These are phyloP conservation scores for Stylophora pistillata DNA, from an alignment of 64 coral and sea anemone species.

Conservation along the genomic window DNA sequence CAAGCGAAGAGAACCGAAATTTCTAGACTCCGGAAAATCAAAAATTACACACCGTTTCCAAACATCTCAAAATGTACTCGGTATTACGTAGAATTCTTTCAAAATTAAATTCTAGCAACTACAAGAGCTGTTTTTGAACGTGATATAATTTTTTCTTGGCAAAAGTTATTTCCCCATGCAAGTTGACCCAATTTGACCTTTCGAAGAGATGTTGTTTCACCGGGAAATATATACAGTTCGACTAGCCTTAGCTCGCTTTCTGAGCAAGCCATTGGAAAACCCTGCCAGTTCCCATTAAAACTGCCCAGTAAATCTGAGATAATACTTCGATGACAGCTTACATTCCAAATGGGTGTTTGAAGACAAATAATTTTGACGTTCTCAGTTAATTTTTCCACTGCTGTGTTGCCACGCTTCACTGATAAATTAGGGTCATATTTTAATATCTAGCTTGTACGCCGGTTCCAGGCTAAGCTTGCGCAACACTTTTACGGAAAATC, in stretches of 20 bases:
- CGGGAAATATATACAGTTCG: slow-evolving; percentile 9
- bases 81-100: too few relatives aligned
- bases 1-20: too few relatives aligned
- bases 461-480: too few relatives aligned
- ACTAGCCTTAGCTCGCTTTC: slow-evolving; percentile 41
- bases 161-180: slow-evolving; percentile 11
- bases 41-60: too few relatives aligned
- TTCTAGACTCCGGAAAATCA: too few relatives aligned
- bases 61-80: too few relatives aligned
- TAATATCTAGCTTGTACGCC: too few relatives aligned
- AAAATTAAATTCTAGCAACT: slow-evolving; percentile 38
- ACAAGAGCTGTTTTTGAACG: slow-evolving; percentile 35
- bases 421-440: too few relatives aligned
- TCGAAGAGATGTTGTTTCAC: slow-evolving; percentile 41
- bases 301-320: slow-evolving; percentile 18
- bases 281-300: slow-evolving; percentile 21
- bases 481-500: too few relatives aligned
- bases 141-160: slow-evolving; percentile 35
- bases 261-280: slow-evolving; percentile 23
- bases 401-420: too few relatives aligned
- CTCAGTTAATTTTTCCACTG: slow-evolving; percentile 27
- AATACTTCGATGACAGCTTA: slow-evolving; percentile 31
- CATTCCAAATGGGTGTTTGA: slow-evolving; percentile 43
- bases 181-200: slow-evolving; percentile 43
- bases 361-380: slow-evolving; percentile 33